Conservation (phyloP, 2,113 vertebrate genomes). For the Corythaixoides concolor region DNA sequence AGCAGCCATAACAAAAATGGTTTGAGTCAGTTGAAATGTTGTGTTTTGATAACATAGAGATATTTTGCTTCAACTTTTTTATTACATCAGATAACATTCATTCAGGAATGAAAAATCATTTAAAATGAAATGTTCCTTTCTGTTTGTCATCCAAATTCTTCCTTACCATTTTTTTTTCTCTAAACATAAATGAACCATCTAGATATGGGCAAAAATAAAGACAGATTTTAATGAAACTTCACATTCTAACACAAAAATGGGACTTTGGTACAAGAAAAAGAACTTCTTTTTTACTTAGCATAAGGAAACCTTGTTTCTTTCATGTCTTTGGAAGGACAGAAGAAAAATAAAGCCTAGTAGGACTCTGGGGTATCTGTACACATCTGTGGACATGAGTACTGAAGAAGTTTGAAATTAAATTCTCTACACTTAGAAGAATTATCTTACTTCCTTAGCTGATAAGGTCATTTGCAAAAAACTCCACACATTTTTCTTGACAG, state of each 20-base stretch:
- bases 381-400: background rate
- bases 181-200: background rate
- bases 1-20: conserved; percentile 54
- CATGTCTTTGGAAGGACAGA: background rate
- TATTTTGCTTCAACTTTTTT: conserved; percentile 43
- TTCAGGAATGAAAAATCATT: conserved; percentile 46
- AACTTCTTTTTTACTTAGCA: background rate
- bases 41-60: conserved; percentile 45
- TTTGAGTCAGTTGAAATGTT: conserved; percentile 21
- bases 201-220: background rate
- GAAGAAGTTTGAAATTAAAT: background rate
- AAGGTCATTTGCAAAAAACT: background rate
- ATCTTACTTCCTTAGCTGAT: background rate
- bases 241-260: background rate
- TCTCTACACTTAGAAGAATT: background rate
- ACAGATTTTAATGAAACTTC: background rate
- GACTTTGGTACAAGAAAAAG: background rate
- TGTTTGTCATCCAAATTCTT: background rate
- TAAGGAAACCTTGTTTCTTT: background rate
- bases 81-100: conserved; percentile 39
- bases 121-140: conserved; percentile 49
- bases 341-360: background rate
- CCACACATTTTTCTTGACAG: background rate
- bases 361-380: background rate
- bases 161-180: background rate